phyloP scores from a whole-genome alignment of 2,888 invertebrate genomes.

The Octodonta nipae region DNA sequence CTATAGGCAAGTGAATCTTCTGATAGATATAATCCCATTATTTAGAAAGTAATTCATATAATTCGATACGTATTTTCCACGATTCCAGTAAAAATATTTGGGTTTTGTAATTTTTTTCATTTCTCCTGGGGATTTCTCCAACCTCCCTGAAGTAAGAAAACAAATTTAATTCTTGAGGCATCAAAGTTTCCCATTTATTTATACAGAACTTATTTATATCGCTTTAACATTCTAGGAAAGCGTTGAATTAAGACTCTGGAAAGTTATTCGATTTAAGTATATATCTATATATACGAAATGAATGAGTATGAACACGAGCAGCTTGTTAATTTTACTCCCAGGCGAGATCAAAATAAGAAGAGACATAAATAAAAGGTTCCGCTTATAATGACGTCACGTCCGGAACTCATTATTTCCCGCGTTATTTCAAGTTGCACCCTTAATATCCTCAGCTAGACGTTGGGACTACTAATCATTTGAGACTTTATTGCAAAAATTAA shows the following conservation, averaged over 20 bases:
- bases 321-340: constrained; percentile 34
- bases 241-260: constrained; percentile 21
- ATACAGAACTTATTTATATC: too few relatives aligned
- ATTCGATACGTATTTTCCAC: too few relatives aligned
- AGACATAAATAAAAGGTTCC: constrained; percentile 38
- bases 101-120: too few relatives aligned
- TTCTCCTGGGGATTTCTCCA: too few relatives aligned
- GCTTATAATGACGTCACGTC: constrained; percentile 40
- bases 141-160: too few relatives aligned
- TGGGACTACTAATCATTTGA: constrained; percentile 31
- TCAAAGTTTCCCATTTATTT: too few relatives aligned
- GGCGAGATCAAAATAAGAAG: constrained; percentile 35
- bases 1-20: too few relatives aligned
- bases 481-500: constrained; percentile 15
- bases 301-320: constrained; percentile 27
- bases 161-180: too few relatives aligned
- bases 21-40: too few relatives aligned
- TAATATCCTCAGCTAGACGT: constrained; percentile 30
- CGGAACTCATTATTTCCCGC: constrained; percentile 38
- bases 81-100: too few relatives aligned
- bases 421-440: constrained; percentile 37
- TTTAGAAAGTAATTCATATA: too few relatives aligned
- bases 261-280: constrained; percentile 30
- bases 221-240: too few relatives aligned
- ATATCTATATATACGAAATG: constrained; percentile 15